A percentile compares a stretch with the other conserved stretches of the same genome.
These are phyloP conservation scores for Bimastos eiseni DNA, from an alignment of 2,888 invertebrate species.

Conservation along the genomic window DNA sequence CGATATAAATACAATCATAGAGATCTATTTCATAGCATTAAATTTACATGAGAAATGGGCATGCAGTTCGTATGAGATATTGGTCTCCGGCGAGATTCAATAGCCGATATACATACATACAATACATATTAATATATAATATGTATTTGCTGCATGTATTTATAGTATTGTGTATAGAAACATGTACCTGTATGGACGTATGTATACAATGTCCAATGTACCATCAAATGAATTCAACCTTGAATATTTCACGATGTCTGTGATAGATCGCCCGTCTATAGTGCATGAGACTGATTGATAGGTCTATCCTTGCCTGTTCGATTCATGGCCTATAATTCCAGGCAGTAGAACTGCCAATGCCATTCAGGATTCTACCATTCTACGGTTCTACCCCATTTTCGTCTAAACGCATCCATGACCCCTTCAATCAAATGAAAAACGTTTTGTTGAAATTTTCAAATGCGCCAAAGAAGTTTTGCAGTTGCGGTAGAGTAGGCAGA, in stretches of 20 bases:
- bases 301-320: too few relatives aligned
- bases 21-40: slow-evolving; percentile 2
- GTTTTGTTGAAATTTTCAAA: neutral
- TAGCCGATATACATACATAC: neutral
- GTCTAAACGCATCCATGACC: neutral
- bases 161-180: neutral
- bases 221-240: slow-evolving; percentile 9
- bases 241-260: slow-evolving; percentile 7
- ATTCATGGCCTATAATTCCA: neutral
- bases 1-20: too few relatives aligned
- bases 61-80: neutral
- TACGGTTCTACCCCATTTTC: too few relatives aligned
- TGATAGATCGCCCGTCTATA: neutral
- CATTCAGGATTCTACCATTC: neutral
- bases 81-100: neutral
- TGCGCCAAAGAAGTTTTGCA: neutral
- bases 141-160: too few relatives aligned
- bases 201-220: slow-evolving; percentile 22
- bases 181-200: neutral
- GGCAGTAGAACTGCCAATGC: neutral
- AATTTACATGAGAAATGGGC: neutral
- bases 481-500: neutral
- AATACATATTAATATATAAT: neutral
- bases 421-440: neutral
- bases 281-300: neutral